These are phyloP conservation scores for Seira sanloemensis DNA, from an alignment of 2,888 invertebrate genomes.

Conservation along the genomic window DNA sequence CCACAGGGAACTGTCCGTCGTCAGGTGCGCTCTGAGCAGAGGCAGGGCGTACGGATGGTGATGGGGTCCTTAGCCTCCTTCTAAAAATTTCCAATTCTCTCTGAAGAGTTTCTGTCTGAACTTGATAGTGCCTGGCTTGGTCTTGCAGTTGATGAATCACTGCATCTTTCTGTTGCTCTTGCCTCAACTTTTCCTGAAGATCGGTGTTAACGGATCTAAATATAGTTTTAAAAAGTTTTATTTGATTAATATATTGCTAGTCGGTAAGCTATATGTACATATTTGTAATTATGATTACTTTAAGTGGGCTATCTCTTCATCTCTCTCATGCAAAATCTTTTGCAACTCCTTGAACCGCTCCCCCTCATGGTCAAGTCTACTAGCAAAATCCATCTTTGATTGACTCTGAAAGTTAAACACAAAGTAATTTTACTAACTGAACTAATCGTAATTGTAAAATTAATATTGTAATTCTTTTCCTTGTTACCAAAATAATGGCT, in stretches of 20 bases:
- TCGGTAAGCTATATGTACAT: not conserved
- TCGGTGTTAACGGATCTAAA: conserved; percentile 38
- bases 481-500: conserved; percentile 69
- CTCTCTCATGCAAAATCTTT: conserved; percentile 37
- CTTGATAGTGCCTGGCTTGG: conserved; percentile 57
- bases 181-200: conserved; percentile 56
- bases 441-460: not conserved
- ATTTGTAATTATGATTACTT: conserved; percentile 30
- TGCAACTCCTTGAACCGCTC: conserved; percentile 65
- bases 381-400: conserved; percentile 72
- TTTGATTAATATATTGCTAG: too few species aligned
- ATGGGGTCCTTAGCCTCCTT: not conserved
- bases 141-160: conserved; percentile 63
- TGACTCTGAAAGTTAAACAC: conserved; percentile 64
- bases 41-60: too few species aligned
- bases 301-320: conserved; percentile 54
- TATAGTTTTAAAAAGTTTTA: too few species aligned
- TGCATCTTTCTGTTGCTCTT: conserved; percentile 58
- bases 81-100: conserved; percentile 40
- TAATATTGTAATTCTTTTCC: too few species aligned
- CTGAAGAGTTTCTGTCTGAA: conserved; percentile 62
- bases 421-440: not conserved
- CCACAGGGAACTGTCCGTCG: not conserved
- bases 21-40: too few species aligned
- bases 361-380: conserved; percentile 68